Base-by-base conservation (phyloP, 2,113 vertebrate genomes). In the Calcarius ornatus region DNA sequence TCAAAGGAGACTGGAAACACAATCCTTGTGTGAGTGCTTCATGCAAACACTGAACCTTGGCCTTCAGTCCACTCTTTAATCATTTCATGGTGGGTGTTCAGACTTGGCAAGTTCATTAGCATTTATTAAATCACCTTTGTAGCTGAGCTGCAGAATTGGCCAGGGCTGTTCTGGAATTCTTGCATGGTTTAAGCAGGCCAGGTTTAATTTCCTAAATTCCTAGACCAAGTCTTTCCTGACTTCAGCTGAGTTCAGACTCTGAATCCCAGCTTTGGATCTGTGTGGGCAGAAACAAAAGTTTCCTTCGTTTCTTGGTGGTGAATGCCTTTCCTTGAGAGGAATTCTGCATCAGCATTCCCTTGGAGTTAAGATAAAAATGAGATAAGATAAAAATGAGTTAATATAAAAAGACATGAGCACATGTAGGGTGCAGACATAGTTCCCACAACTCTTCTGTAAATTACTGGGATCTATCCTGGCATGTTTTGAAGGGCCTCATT, bases 71-170 rank as follows among this genome's bases (percentile, higher is more conserved):
- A 3, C 11, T 40, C 71, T 27, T n/a, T 17, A 42, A 18, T 45
- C 23, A 9, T 28, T 56, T 31, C 4, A 2, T 2, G 0, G 3
- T 48, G 40, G 3, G 1, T 43, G 50, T 61, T 78, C 37, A 56
- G 50, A 42, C 57, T 35, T 64, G 5, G 14, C 35, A 59, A 35
- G 28, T 53, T 43, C 33, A 5, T 63, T 20, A 22, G 4, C 27
- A 21, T 51, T 84, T 37, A 14, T 38, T 28, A 37, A 61, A 28
- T 35, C 22, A 31, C 6, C 24, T 90, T 59, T 53, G 38, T 11
- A 28, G 51, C 38, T 38, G 7, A 50, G 38, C 10, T 75, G 53
- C 7, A 60, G 2, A 10, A 56, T 9, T 66, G 42, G 10, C 18
- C 5, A 2, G 6, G 23, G 6, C 9, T 63, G 51, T 60, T 40